Evolutionary conservation across 1,140 invertebrate species (phyloP).

Genomic region (Lineus longissimus): DNA sequence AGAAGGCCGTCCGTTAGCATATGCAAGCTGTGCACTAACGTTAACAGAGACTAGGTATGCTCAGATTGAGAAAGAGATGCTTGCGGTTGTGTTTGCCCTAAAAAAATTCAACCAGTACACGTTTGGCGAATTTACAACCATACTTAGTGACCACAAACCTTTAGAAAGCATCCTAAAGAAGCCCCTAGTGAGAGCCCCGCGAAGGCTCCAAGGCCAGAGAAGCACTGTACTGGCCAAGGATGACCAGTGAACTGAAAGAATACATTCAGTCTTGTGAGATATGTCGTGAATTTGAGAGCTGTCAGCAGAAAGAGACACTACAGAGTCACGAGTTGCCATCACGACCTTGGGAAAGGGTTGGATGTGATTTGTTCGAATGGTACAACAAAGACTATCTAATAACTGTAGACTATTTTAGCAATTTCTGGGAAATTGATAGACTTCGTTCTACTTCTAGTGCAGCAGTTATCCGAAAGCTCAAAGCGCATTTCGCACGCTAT

Average conservation of each 20-base stretch:
- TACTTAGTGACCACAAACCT: conserved; percentile 5
- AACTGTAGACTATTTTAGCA: conserved; percentile 22
- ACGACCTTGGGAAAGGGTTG: conserved; percentile 15
- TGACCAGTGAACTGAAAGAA: conserved; percentile 12
- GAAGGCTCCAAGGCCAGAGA: conserved; percentile 7
- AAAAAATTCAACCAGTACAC: conserved; percentile 4
- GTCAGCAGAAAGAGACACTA: conserved; percentile 17
- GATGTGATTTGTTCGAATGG: conserved; percentile 22
- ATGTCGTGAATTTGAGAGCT: conserved; percentile 16
- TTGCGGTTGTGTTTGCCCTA: conserved; percentile 7
- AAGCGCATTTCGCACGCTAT: conserved; percentile 12
- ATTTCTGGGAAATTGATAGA: conserved; percentile 21
- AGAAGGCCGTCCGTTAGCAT: conserved; percentile 17
- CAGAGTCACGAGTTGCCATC: conserved; percentile 11
- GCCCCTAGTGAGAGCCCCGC: conserved; percentile 4
- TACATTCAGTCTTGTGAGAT: conserved; percentile 3
- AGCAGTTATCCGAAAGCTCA: conserved; percentile 6
- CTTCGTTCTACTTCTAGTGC: conserved; percentile 4
- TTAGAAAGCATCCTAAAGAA: conserved; percentile 11
- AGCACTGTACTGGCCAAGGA: conserved; percentile 16
- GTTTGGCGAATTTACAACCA: not conserved
- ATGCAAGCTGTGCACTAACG: conserved; percentile 13
- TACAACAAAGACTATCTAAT: conserved; percentile 22
- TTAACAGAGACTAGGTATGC: conserved; percentile 16
- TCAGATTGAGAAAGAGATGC: conserved; percentile 20